A percentile compares a stretch with the other conserved stretches of the same genome.
phyloP scores from a whole-genome alignment of 1,140 invertebrate species.

The Drosophila repletoides region DNA sequence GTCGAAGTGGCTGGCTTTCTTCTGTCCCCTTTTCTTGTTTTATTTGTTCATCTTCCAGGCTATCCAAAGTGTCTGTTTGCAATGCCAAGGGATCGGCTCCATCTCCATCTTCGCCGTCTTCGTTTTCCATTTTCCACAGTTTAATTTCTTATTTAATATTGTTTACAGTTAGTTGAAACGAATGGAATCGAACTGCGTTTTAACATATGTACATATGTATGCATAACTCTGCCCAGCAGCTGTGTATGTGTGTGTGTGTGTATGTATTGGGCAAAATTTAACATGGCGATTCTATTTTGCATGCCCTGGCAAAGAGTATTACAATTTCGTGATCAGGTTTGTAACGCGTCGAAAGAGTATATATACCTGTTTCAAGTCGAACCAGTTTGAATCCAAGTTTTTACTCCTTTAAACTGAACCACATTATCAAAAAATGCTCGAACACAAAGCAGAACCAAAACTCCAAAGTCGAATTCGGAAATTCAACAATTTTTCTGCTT shows the following conservation, averaged over 20 bases:
- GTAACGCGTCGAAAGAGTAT: no score
- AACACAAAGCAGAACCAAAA: no score
- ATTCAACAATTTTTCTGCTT: no score
- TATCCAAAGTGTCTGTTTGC: neutral
- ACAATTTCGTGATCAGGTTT: no score
- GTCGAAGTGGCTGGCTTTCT: neutral
- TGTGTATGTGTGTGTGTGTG: neutral
- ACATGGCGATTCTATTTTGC: no score
- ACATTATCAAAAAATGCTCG: no score
- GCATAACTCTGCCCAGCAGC: neutral
- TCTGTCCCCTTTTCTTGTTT: neutral
- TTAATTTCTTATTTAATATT: neutral
- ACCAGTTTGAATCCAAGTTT: no score
- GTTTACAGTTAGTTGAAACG: conserved; percentile 9
- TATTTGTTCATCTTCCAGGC: neutral
- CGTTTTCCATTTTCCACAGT: conserved; percentile 1
- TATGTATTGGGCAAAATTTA: no score
- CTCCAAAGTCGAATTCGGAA: no score
- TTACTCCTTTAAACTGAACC: no score
- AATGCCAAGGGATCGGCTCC: conserved; percentile 12
- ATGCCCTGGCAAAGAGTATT: no score
- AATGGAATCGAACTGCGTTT: conserved; percentile 6
- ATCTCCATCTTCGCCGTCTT: neutral
- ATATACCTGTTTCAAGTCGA: no score
- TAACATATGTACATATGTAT: neutral